phyloP scores from a whole-genome alignment of 2,797 vertebrate genomes.

The Neostethus bicornis region DNA sequence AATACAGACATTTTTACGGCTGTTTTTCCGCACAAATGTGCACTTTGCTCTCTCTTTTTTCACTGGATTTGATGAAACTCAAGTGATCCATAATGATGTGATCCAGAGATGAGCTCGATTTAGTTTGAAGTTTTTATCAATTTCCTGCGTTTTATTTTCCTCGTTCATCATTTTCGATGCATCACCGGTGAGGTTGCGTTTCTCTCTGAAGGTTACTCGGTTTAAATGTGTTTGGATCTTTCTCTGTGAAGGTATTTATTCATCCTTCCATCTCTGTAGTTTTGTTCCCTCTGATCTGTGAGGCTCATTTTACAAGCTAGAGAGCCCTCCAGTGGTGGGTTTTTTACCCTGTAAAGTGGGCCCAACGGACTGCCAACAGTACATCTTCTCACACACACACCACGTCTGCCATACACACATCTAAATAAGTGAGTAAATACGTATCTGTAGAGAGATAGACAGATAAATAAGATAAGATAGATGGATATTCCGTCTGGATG shows the following conservation, averaged over 20 bases:
- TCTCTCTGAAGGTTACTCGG: conserved; percentile 46
- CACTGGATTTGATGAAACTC: conserved; percentile 43
- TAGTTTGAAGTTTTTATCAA: not conserved
- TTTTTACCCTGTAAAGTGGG: conserved; percentile 13
- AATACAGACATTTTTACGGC: conserved; percentile 38
- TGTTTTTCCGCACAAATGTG: conserved; percentile 21
- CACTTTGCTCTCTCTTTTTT: conserved; percentile 23
- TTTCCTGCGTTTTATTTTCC: not conserved
- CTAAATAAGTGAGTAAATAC: too few relatives aligned
- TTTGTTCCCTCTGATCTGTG: conserved; percentile 3
- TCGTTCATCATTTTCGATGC: not conserved
- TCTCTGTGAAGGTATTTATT: conserved; percentile 60
- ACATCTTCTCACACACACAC: conserved; percentile 49
- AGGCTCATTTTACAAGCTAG: conserved; percentile 70
- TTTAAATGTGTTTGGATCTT: conserved; percentile 49
- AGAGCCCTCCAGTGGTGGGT: conserved; percentile 78
- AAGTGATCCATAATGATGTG: conserved; percentile 51
- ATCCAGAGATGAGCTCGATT: conserved; percentile 29
- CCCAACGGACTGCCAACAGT: conserved; percentile 40
- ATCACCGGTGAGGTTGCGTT: conserved; percentile 35
- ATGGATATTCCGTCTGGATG: too few relatives aligned
- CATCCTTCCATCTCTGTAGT: conserved; percentile 58
- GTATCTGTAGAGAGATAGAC: too few relatives aligned
- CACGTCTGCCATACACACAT: too few relatives aligned
- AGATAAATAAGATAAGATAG: too few relatives aligned